Evolutionary conservation across 2,113 vertebrate species (phyloP), one percentile per base, ranked within the genome.

Genomic region (Hippocampus abdominalis): DNA sequence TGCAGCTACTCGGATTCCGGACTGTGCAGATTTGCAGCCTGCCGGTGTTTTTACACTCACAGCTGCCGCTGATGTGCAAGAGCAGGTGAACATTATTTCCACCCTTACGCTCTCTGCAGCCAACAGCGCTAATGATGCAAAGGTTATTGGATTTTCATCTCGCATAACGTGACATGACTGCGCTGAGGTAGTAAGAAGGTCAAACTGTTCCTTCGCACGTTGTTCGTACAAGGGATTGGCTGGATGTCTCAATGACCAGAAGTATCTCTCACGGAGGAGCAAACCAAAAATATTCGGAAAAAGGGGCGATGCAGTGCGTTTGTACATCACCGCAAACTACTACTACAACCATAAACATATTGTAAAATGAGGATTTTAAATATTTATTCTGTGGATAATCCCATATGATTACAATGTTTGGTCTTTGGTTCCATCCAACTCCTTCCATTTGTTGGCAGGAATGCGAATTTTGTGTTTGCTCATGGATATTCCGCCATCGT

Each of bases 121-220:
- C 70, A 69, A 79, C 68, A 79, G 79, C 68, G 46, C 70, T 78
- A 84, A 79, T 81, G 86, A 87, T 85, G 85, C 83, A 88, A 88
- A 85, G 82, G 70, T 83, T 87, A 81, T 72, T 84, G 60, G 75
- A 84, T 84, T 85, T 85, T 87, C 78, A 84, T 87, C 75, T 77
- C 48, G 10, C 29, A 48, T 74, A 73, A 84, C 44, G 77, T 83
- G 86, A 84, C 74, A 56, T 57, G 79, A 82, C 73, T 78, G 70
- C 82, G 60, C 71, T 23, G 59, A 75, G 56, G 68, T 53, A 54
- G 46, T 71, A 44, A 79, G 77, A 86, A 83, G 86, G 85, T 85
- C 80, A 84, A 76, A 72, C 42, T 42, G 29, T 72, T 67, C 62
- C 71, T 67, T 73, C 27, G 36, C 70, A 70, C 29, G 42, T 69